A percentile compares a stretch with the other conserved stretches of the same genome.
Conservation (phyloP, 2,113 vertebrate species). For the Pycnonotus jocosus region DNA sequence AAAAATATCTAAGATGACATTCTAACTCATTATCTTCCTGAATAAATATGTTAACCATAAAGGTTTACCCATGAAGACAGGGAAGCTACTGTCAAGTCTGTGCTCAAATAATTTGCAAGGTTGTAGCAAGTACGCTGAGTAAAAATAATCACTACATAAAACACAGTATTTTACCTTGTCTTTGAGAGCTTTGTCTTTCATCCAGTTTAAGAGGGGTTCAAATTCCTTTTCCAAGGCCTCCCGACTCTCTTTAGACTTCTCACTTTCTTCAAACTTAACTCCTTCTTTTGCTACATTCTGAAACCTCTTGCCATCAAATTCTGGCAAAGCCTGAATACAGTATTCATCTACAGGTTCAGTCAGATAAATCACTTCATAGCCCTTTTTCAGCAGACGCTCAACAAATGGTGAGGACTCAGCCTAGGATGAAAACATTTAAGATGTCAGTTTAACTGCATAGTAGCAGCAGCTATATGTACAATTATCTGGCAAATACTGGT, state of each 20-base stretch:
- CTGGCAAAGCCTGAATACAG: conserved; percentile 95
- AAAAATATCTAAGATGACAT: not conserved
- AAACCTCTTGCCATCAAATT: conserved; percentile 97
- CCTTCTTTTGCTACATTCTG: conserved; percentile 99
- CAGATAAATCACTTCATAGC: conserved; percentile 97
- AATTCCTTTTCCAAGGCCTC: conserved; percentile 91
- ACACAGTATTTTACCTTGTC: conserved; percentile 80
- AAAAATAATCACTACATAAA: not conserved
- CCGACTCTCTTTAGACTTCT: conserved; percentile 89
- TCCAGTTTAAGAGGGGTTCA: conserved; percentile 92
- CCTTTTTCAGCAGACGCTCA: conserved; percentile 93
- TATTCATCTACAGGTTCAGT: conserved; percentile 98
- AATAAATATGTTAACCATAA: not conserved
- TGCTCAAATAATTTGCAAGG: not conserved
- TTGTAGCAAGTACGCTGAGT: not conserved
- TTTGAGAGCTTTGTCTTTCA: conserved; percentile 94
- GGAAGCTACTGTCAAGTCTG: not conserved
- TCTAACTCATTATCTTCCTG: not conserved
- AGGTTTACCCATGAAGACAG: not conserved
- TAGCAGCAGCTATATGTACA: not conserved
- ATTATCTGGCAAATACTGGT: fast-evolving
- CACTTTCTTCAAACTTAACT: conserved; percentile 93
- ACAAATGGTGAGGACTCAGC: conserved; percentile 96
- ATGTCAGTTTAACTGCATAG: not conserved
- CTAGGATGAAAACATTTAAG: conserved; percentile 52